A percentile compares a stretch with the other conserved stretches of the same genome.
Conservation (phyloP, 2,797 vertebrate species). For the Lepus townsendii region DNA sequence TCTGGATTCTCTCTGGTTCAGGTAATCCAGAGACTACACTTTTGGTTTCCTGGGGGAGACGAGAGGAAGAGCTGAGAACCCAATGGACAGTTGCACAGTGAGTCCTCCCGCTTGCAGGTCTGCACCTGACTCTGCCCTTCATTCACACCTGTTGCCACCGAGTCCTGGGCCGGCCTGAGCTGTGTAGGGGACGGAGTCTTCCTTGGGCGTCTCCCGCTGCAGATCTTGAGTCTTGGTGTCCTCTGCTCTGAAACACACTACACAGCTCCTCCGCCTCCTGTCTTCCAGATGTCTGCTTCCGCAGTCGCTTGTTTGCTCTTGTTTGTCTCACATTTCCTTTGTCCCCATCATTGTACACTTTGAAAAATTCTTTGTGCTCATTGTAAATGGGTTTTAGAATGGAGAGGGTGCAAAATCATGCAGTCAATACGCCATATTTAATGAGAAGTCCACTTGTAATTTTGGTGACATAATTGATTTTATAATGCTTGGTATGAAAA, state of each 20-base stretch:
- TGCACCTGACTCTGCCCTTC: background rate
- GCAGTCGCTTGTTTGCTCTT: background rate
- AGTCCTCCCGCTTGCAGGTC: background rate
- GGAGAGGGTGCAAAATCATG: background rate
- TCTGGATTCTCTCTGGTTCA: background rate
- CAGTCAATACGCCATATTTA: constrained; percentile 17
- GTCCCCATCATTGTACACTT: background rate
- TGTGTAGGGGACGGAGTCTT: background rate
- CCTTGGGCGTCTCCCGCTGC: background rate
- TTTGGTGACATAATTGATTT: constrained; percentile 18
- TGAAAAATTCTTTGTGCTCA: constrained; percentile 25
- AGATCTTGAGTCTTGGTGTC: too few species aligned
- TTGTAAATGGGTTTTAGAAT: constrained; percentile 35
- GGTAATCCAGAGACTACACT: background rate
- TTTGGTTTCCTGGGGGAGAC: background rate
- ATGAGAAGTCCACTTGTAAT: constrained; percentile 25
- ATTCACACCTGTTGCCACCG: background rate
- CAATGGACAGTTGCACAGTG: background rate
- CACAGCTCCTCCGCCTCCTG: background rate
- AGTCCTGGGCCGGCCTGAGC: background rate
- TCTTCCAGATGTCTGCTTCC: background rate
- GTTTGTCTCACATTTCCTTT: background rate
- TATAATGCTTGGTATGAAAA: constrained; percentile 28
- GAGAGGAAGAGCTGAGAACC: background rate
- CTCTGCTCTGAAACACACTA: background rate